Percentiles rank a stretch among this genome's conserved stretches.
Evolutionary conservation across 2,888 invertebrate species (phyloP).

Genomic region (Drosophila diplacantha): DNA sequence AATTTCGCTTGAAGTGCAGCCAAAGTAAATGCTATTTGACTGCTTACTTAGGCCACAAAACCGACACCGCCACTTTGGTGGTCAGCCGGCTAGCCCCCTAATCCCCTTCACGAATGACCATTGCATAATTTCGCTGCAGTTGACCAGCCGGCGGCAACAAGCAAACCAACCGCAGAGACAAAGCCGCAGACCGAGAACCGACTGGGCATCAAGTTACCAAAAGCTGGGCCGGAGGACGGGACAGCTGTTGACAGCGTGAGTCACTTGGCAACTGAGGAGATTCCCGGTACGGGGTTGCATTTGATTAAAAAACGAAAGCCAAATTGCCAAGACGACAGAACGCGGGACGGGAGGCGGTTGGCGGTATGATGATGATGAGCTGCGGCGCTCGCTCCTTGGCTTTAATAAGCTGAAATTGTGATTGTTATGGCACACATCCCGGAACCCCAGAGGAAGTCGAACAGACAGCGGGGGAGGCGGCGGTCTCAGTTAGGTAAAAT

Average conservation of each 20-base stretch:
- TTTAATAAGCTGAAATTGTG: conserved; percentile 52
- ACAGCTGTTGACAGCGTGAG: conserved; percentile 37
- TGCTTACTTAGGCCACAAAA: conserved; percentile 30
- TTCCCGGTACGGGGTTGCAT: conserved; percentile 4
- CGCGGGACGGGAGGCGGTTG: neutral
- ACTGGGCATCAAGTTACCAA: conserved; percentile 40
- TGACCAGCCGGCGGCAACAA: conserved; percentile 30
- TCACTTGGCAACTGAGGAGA: conserved; percentile 20
- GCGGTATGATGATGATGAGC: conserved; percentile 1
- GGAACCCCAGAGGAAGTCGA: conserved; percentile 5
- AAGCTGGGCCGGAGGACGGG: conserved; percentile 3
- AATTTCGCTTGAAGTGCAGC: conserved; percentile 24
- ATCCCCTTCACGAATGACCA: conserved; percentile 11
- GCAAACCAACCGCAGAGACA: conserved; percentile 31
- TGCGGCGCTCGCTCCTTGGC: conserved; percentile 4
- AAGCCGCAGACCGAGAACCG: conserved; percentile 23
- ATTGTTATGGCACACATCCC: conserved; percentile 56
- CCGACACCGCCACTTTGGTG: conserved; percentile 31
- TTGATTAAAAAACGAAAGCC: conserved; percentile 36
- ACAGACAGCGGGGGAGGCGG: conserved; percentile 4
- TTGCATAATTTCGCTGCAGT: conserved; percentile 37
- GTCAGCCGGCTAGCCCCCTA: conserved; percentile 3
- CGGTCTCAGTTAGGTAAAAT: conserved; percentile 51
- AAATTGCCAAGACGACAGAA: conserved; percentile 28
- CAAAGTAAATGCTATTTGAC: conserved; percentile 35